These are phyloP conservation scores for Choloepus hoffmanni DNA, from an alignment of 2,113 vertebrate genomes.

Conservation along the genomic window DNA sequence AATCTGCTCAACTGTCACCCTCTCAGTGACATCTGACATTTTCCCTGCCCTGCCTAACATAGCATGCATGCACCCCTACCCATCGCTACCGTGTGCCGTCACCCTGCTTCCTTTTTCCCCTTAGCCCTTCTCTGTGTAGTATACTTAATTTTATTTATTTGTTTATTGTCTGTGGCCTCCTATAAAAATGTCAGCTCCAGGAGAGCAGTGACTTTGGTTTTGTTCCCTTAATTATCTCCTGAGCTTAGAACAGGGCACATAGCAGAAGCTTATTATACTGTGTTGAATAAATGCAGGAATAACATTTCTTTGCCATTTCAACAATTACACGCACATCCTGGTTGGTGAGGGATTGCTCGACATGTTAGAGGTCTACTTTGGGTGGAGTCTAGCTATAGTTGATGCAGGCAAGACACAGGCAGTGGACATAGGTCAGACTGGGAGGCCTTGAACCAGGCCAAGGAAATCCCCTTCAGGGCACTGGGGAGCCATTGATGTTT, in stretches of 20 bases:
- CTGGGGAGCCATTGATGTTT: neutral
- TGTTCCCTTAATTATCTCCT: neutral
- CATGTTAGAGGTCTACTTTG: neutral
- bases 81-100: neutral
- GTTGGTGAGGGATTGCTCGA: neutral
- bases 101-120: neutral
- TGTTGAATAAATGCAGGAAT: neutral
- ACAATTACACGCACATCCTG: neutral
- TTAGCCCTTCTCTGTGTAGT: neutral
- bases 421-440: neutral
- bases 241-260: neutral
- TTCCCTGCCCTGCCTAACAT: neutral
- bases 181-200: neutral
- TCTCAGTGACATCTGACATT: neutral
- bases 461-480: neutral
- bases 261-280: neutral
- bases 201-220: neutral
- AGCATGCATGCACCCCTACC: too few relatives aligned
- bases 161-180: neutral
- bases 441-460: neutral
- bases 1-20: neutral
- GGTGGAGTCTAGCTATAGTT: neutral
- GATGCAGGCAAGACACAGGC: neutral
- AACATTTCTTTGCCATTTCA: neutral
- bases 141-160: neutral